Conservation (phyloP, 1,140 invertebrate species). For the Trichoplusia ni region DNA sequence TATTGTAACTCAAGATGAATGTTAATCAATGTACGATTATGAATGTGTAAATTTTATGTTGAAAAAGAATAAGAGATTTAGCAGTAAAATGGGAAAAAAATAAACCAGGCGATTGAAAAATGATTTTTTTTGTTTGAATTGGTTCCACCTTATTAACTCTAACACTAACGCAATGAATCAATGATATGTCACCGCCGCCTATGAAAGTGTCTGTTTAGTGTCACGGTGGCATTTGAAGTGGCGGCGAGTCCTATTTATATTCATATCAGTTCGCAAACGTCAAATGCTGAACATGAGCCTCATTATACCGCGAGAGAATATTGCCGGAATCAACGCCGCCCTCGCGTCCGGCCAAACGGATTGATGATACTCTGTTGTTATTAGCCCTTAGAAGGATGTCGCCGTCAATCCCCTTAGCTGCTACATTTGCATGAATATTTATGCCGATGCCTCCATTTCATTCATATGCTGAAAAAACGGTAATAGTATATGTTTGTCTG, state of each 20-base stretch:
- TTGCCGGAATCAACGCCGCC: too few relatives aligned
- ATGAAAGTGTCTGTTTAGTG: neutral
- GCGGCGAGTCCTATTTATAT: too few relatives aligned
- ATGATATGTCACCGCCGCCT: neutral
- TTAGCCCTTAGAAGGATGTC: too few relatives aligned
- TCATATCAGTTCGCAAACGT: neutral
- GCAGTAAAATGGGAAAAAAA: slow-evolving; percentile 65
- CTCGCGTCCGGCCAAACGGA: too few relatives aligned
- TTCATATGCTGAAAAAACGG: neutral
- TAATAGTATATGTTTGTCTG: neutral
- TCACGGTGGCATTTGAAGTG: too few relatives aligned
- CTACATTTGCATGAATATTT: too few relatives aligned
- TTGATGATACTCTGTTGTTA: too few relatives aligned
- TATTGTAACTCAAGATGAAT: slow-evolving; percentile 69
- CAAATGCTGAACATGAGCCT: too few relatives aligned
- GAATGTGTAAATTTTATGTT: slow-evolving; percentile 75
- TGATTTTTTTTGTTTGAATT: slow-evolving; percentile 52
- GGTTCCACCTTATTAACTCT: slow-evolving; percentile 23
- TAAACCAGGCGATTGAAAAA: slow-evolving; percentile 76
- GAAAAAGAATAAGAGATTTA: slow-evolving; percentile 64
- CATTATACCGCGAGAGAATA: too few relatives aligned
- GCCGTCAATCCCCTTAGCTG: too few relatives aligned
- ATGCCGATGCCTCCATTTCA: too few relatives aligned
- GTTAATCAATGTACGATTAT: slow-evolving; percentile 73
- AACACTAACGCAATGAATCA: neutral